Evolutionary conservation across 2,113 vertebrate species (phyloP), one percentile per base, ranked within the genome.

Genomic region (Gadus macrocephalus): DNA sequence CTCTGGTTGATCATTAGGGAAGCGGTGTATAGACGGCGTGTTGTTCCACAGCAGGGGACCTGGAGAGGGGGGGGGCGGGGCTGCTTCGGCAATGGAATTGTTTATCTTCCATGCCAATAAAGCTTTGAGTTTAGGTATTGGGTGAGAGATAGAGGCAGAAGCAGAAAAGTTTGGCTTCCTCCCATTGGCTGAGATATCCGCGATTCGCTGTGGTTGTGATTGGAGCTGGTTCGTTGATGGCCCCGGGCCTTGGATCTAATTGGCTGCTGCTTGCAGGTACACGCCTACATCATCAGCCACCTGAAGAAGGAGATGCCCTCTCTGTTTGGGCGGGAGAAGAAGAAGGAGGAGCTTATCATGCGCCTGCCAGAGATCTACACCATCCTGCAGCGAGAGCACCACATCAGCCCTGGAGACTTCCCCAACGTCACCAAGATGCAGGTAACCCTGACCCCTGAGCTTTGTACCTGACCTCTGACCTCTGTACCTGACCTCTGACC

Each of bases 261-360:
- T 49, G 42, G 42, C 55, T n/a, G 15, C 55, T n/a, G 14, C 27
- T 16, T 55, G 22, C 85, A 98, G 97, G 97, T 98, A n/a, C 97
- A 98, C 62, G 96, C 97, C 61, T 98, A 97, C 81, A 97, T 98
- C 87, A 96, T 98, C 90, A 97, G 96, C 85, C 84, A 96, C 82
- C 91, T 98, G 85, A 98, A 97, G 87, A 98, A 94, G 84, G 97
- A 98, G 85, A 98, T 98, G 97, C 97, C 97, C 0, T 91, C 93
- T 55, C 84, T 98, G 4, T 98, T 98, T 71, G 97, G 97, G 3
- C 95, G 95, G 61, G 97, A 98, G 76, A 94, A 94, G 81, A 98
- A 98, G 85, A 98, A 98, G 80, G 94, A 93, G 62, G 97, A 98
- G 79, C 89, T 98, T n/a, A 96, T 98, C 80, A 78, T 71, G 78